Conservation (phyloP, 2,113 vertebrate species). For the Macrotis lagotis region DNA sequence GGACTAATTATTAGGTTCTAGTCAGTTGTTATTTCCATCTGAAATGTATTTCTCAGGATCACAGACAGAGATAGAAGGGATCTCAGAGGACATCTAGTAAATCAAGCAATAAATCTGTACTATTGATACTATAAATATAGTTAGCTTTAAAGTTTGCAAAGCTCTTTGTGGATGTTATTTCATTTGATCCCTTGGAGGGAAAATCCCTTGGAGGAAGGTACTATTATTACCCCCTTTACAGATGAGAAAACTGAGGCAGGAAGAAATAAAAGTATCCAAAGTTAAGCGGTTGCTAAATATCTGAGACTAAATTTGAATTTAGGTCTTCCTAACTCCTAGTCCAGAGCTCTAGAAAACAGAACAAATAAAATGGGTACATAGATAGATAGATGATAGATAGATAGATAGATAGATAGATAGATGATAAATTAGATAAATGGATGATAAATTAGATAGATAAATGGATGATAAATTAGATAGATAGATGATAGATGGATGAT, state of each 20-base stretch:
- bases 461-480: too few relatives aligned
- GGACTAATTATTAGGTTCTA: conserved; percentile 52
- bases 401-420: too few relatives aligned
- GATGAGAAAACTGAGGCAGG: neutral
- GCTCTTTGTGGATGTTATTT: neutral
- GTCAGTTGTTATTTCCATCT: conserved; percentile 61
- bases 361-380: neutral
- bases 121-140: neutral
- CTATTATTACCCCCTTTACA: neutral
- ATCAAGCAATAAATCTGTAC: neutral
- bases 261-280: neutral
- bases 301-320: neutral
- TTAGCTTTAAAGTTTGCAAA: neutral
- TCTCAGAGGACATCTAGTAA: neutral
- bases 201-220: neutral
- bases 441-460: too few relatives aligned
- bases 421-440: too few relatives aligned
- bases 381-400: too few relatives aligned
- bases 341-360: neutral
- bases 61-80: neutral
- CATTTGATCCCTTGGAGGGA: neutral
- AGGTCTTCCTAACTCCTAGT: neutral
- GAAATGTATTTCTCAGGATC: conserved; percentile 47
- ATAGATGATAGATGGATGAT: too few relatives aligned
- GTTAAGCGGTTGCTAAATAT: neutral